Conservation (phyloP, 1,140 invertebrate species). For the Drosophila kepulauana region DNA sequence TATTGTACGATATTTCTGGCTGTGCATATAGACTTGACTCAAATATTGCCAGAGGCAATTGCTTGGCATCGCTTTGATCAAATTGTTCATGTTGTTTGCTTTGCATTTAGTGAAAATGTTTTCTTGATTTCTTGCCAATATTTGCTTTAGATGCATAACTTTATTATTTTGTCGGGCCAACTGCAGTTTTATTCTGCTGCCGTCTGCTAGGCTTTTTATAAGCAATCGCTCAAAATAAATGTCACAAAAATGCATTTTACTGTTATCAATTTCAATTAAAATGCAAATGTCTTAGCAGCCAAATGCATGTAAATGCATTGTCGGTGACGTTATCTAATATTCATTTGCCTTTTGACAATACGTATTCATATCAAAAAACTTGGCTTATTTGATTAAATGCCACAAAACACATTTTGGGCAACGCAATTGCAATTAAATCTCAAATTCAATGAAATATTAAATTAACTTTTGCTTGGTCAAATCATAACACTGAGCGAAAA, state of each 20-base stretch:
- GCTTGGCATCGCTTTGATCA: conserved; percentile 40
- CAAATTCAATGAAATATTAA: conserved; percentile 45
- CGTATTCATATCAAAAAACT: neutral
- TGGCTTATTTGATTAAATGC: conserved; percentile 56
- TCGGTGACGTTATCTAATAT: conserved; percentile 24
- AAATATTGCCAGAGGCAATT: conserved; percentile 69
- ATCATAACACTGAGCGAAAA: neutral
- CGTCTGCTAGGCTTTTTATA: neutral
- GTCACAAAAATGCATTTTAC: conserved; percentile 47
- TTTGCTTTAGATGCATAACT: conserved; percentile 72
- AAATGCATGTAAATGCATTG: conserved; percentile 48
- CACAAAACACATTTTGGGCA: conserved; percentile 23
- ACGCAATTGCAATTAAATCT: conserved; percentile 54
- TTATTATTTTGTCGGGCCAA: conserved; percentile 45
- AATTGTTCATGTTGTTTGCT: conserved; percentile 61
- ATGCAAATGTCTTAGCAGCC: conserved; percentile 23
- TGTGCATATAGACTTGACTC: conserved; percentile 53
- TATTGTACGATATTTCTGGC: conserved; percentile 68
- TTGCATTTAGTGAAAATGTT: conserved; percentile 63
- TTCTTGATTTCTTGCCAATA: conserved; percentile 50
- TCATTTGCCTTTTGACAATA: conserved; percentile 24
- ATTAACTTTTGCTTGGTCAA: conserved; percentile 41
- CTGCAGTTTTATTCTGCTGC: conserved; percentile 27
- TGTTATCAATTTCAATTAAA: conserved; percentile 76
- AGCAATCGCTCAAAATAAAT: conserved; percentile 60